Percentiles rank a stretch among this genome's conserved stretches.
phyloP scores from a whole-genome alignment of 2,888 invertebrate species.

The Busseola fusca region DNA sequence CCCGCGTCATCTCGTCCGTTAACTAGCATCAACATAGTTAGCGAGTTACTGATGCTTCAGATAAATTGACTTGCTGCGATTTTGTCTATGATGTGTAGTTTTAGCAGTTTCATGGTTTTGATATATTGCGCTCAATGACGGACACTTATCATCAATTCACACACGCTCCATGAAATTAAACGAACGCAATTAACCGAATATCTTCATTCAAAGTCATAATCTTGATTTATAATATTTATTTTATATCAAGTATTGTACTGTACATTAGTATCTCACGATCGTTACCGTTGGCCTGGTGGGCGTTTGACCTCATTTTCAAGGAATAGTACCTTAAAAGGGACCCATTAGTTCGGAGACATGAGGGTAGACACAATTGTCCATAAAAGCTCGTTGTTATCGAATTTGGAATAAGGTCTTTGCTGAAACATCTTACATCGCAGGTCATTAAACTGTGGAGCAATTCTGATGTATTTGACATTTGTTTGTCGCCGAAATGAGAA shows the following conservation, averaged over 20 bases:
- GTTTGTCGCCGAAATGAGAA: no score
- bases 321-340: slow-evolving; percentile 77
- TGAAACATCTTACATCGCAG: slow-evolving; percentile 26
- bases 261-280: slow-evolving; percentile 74
- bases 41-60: slow-evolving; percentile 42
- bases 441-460: slow-evolving; percentile 48
- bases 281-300: slow-evolving; percentile 76
- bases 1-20: slow-evolving; percentile 50
- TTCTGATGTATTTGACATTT: no score
- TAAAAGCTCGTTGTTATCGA: slow-evolving; percentile 68
- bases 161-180: slow-evolving; percentile 40
- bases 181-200: slow-evolving; percentile 46
- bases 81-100: slow-evolving; percentile 42
- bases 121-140: slow-evolving; percentile 28
- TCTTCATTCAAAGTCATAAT: slow-evolving; percentile 52
- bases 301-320: slow-evolving; percentile 75
- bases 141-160: slow-evolving; percentile 21
- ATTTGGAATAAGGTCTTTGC: slow-evolving; percentile 48
- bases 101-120: slow-evolving; percentile 32
- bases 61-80: slow-evolving; percentile 57
- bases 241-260: slow-evolving; percentile 67
- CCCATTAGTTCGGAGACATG: slow-evolving; percentile 73
- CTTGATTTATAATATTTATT: slow-evolving; percentile 67
- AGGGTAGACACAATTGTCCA: slow-evolving; percentile 70
- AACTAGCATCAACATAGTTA: slow-evolving; percentile 56